Base-by-base conservation (phyloP, 2,113 vertebrate genomes). In the Procapra przewalskii region DNA sequence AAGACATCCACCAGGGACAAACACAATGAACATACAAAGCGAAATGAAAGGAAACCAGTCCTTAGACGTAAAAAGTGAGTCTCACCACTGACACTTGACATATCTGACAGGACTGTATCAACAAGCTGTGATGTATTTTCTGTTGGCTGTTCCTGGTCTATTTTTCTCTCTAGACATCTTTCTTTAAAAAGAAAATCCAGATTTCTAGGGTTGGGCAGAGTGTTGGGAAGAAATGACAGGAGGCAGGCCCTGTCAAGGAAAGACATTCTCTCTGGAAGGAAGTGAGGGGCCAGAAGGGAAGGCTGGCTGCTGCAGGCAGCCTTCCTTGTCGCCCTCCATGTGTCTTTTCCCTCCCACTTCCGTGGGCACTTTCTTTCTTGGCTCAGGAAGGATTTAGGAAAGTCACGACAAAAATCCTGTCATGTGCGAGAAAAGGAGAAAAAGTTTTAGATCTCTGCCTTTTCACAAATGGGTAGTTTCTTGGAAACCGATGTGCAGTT, bases 321-420 rank as follows among this genome's bases (percentile, higher is more conserved):
- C 84, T 59, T 64, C 25, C 95, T 93, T 33, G 62, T 92, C 95
- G 84, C 90, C 48, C 80, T 45, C 52, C 60, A 62, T 88, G 80
- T 54, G 50, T 80, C 15, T 5, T 0, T 50, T 59, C 54, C 80
- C 77, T 91, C 94, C 94, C 80, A 50, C 96, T 93, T 17, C n/a
- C 81, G 55, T 15, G 84, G 81, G 48, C 60, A 31, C 48, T 0
- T 0, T 27, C 33, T 92, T 31, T 97, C 77, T 67, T 95, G 90
- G 94, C 55, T 88, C 91, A 57, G 12, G 4, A 50, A 81, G 59
- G 79, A 71, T 83, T 82, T 67, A 95, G 82, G 75, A 97, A 92
- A 98, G 90, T 96, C 89, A 79, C 50, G 85, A 96, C 90, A 97
- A 91, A 92, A 96, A 96, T 95, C 81, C 83, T 64, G 84, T 96